A percentile compares a stretch with the other conserved stretches of the same genome.
These are phyloP conservation scores for Leucoraja ocellata DNA, from an alignment of 2,797 vertebrate genomes.

Conservation along the genomic window DNA sequence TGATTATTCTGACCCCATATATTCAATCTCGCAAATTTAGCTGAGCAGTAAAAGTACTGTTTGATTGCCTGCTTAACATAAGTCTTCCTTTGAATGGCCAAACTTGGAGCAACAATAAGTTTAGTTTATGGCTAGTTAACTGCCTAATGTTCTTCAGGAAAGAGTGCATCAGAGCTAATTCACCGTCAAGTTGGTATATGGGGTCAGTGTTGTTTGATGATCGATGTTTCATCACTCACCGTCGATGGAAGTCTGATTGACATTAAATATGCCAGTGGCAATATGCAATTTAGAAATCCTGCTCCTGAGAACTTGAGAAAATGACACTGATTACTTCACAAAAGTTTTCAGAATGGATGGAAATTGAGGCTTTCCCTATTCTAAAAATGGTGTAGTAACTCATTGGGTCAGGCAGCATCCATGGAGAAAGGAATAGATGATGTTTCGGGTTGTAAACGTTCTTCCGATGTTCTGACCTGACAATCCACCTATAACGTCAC, in stretches of 20 bases:
- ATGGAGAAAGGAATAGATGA: too few species aligned
- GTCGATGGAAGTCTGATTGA: too few species aligned
- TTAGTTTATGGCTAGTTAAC: too few species aligned
- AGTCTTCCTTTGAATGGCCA: neutral
- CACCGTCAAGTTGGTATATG: too few species aligned
- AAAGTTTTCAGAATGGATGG: neutral
- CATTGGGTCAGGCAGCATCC: too few species aligned
- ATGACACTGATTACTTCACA: neutral
- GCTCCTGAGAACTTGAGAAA: neutral
- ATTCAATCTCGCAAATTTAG: neutral
- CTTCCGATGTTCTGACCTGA: neutral
- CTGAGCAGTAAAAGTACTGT: neutral
- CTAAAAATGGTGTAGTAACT: neutral
- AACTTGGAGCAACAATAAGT: too few species aligned
- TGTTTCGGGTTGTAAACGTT: too few species aligned
- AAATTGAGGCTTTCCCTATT: neutral
- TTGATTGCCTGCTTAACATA: neutral
- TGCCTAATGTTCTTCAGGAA: too few species aligned
- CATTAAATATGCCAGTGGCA: neutral
- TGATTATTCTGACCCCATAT: neutral
- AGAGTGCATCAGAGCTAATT: too few species aligned
- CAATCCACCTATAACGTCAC: too few species aligned
- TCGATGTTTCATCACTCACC: too few species aligned
- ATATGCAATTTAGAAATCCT: neutral
- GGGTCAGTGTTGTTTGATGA: too few species aligned